Base-by-base conservation (phyloP, 2,113 vertebrate species). In the Picathartes gymnocephalus region DNA sequence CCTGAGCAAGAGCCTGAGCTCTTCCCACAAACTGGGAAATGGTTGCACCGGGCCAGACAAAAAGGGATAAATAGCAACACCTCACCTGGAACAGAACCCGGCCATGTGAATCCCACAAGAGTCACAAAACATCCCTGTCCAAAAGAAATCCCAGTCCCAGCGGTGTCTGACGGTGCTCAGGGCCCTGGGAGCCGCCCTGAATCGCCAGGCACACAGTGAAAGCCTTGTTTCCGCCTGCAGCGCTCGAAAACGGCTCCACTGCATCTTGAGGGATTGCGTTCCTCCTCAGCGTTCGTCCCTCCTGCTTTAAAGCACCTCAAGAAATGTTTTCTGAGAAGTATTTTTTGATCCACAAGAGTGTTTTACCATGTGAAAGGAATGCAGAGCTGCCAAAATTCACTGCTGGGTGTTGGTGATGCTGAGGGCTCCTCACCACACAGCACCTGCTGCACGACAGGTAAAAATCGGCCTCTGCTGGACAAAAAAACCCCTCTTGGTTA, bases 191-290 rank as follows among this genome's bases (percentile, higher is more conserved):
- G 64, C 39, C 76, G 15, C 78, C 64, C 56, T 33, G 39, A 62
- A 13, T 7, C 24, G 11, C 3, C 44, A 35, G 9, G 6, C 28
- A 39, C 60, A 50, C 81, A 56, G 44, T 7, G 27, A 79, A 53
- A 86, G 27, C 7, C 8, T 22, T 86, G 39, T 8, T 72, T 73
- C 66, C 44, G 31, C 68, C 82, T 65, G 78, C 64, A 72, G 71
- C 1, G 0, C 40, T 80, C 61, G 42, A 5, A 74, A 85, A 62
- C 20, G 0, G 19, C 30, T 69, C 21, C 0, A 2, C 57, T 22
- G n/a, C n/a, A n/a, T 45, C 27, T 31, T 25, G 3, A 37, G 37
- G 79, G 45, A 30, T 4, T 54, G n/a, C 12, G 17, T 3, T 0
- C 4, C 33, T 4, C 35, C 6, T 25, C 30, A 5, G 9, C 39